These are phyloP conservation scores for Synanthedon formicaeformis DNA, from an alignment of 2,888 invertebrate species.

Conservation along the genomic window DNA sequence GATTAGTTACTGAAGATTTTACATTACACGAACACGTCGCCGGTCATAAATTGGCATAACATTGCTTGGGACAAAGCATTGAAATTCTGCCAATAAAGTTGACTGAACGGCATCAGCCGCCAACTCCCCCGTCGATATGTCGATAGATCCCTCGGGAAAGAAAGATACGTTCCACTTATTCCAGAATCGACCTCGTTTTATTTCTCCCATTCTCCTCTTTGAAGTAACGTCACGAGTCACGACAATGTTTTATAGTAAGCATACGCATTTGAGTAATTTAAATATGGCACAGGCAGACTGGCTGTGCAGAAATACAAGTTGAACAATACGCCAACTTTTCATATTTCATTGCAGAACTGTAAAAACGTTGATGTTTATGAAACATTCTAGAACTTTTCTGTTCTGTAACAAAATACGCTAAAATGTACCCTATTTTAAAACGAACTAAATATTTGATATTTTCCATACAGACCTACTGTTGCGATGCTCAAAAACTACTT, in stretches of 20 bases:
- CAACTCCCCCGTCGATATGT: constrained; percentile 39
- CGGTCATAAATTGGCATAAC: constrained; percentile 39
- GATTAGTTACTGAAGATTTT: background rate
- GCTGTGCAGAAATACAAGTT: background rate
- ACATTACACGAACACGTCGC: background rate
- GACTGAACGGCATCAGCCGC: constrained; percentile 34
- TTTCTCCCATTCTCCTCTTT: constrained; percentile 22
- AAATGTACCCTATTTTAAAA: too few species aligned
- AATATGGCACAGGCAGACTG: background rate
- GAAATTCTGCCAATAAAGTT: constrained; percentile 51
- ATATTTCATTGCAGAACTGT: background rate
- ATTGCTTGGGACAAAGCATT: constrained; percentile 43
- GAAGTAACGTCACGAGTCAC: constrained; percentile 12
- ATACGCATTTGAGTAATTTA: constrained; percentile 16
- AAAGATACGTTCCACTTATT: constrained; percentile 48
- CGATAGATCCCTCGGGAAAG: constrained; percentile 41
- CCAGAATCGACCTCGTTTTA: constrained; percentile 42
- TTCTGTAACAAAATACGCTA: too few species aligned
- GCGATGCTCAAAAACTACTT: too few species aligned
- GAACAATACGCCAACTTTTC: background rate
- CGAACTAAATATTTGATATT: too few species aligned
- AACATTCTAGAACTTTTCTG: background rate
- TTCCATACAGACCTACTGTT: too few species aligned
- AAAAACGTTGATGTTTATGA: background rate
- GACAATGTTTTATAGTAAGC: constrained; percentile 16